phyloP scores from a whole-genome alignment of 2,113 vertebrate species.

The Cochlearius cochlearius region DNA sequence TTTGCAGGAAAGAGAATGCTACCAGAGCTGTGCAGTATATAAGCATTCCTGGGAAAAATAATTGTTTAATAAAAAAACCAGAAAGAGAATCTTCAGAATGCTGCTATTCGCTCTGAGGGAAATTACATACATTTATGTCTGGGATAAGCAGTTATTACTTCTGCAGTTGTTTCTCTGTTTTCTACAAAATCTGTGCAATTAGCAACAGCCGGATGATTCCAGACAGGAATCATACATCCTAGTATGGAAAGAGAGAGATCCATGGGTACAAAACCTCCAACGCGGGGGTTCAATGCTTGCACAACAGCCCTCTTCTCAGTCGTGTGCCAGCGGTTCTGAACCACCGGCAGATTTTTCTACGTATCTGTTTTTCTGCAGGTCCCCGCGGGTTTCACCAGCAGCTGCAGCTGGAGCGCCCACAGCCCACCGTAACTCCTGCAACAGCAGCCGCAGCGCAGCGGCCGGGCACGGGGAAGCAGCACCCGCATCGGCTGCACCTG shows the following conservation, averaged over 20 bases:
- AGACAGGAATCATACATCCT: background rate
- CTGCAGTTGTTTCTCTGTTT: background rate
- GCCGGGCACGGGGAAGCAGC: background rate
- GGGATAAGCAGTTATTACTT: background rate
- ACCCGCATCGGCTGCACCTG: background rate
- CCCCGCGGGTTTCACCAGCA: background rate
- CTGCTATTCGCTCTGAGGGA: background rate
- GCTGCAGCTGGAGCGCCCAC: background rate
- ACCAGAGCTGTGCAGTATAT: background rate
- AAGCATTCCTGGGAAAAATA: background rate
- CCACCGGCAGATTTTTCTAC: background rate
- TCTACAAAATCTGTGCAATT: background rate
- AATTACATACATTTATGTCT: background rate
- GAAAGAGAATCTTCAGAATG: background rate
- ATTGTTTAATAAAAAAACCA: rapidly evolving
- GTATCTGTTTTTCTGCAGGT: background rate
- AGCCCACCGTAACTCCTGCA: background rate
- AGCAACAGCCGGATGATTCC: background rate
- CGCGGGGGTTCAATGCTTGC: rapidly evolving
- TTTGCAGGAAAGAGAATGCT: background rate
- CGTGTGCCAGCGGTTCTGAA: background rate
- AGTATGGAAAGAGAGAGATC: background rate
- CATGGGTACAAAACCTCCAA: background rate
- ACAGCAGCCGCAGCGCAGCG: background rate
- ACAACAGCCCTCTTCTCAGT: background rate